Conservation (phyloP, 2,113 vertebrate species). For the Mustelus asterias region DNA sequence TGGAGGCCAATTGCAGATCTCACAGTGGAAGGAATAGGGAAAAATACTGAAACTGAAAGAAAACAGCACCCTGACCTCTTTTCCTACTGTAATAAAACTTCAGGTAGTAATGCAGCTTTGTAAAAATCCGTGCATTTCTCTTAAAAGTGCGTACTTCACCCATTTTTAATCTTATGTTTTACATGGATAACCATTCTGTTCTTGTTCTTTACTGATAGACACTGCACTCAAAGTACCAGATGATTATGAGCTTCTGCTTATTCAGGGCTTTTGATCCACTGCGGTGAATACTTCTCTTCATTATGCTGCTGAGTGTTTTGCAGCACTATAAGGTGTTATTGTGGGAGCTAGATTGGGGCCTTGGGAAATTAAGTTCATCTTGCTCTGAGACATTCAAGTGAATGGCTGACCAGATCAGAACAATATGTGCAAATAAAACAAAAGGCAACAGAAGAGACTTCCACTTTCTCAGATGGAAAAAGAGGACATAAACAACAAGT, state of each 20-base stretch:
- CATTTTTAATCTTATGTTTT: conserved; percentile 44
- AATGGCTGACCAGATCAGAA: conserved; percentile 41
- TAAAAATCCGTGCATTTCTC: neutral
- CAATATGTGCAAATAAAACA: neutral
- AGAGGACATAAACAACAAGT: neutral
- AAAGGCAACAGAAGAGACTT: neutral
- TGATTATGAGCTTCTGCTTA: neutral
- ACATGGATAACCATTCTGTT: conserved; percentile 44
- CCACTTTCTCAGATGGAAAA: neutral
- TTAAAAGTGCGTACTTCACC: neutral
- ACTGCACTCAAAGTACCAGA: neutral
- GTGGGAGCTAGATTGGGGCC: conserved; percentile 37
- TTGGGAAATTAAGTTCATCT: conserved; percentile 47
- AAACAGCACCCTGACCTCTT: conserved; percentile 43
- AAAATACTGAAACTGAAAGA: conserved; percentile 47
- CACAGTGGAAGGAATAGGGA: conserved; percentile 42
- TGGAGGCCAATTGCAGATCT: conserved; percentile 41
- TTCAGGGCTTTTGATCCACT: conserved; percentile 47
- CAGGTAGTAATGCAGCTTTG: conserved; percentile 19
- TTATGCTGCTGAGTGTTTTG: neutral
- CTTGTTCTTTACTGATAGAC: conserved; percentile 45
- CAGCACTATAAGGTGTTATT: conserved; percentile 8
- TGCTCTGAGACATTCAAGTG: neutral
- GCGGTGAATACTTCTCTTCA: conserved; percentile 34
- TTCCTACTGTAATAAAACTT: conserved; percentile 37